These are phyloP conservation scores for Drosophila yakuba DNA, from an alignment of 1,140 invertebrate genomes.

Conservation along the genomic window DNA sequence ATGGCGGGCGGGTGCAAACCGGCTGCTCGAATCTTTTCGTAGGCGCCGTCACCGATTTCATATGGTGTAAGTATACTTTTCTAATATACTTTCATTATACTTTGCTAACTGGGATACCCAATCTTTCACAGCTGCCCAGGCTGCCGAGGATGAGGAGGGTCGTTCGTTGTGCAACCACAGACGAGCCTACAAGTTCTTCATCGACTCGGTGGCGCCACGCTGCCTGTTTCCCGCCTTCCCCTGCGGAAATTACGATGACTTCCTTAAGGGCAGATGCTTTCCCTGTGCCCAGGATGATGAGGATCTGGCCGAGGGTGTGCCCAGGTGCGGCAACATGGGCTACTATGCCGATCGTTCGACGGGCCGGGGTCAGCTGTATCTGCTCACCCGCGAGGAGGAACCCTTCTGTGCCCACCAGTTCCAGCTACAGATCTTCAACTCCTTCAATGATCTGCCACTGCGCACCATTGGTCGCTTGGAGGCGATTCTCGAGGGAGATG, in stretches of 20 bases:
- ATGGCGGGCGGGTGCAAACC: conserved; percentile 95
- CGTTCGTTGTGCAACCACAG: conserved; percentile 96
- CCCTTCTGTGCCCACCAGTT: conserved; percentile 97
- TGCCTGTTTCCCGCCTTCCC: conserved; percentile 95
- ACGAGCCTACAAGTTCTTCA: conserved; percentile 96
- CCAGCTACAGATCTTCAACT: conserved; percentile 91
- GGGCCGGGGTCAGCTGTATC: conserved; percentile 92
- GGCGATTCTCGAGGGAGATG: conserved; percentile 92
- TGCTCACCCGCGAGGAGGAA: conserved; percentile 95
- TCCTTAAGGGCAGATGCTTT: conserved; percentile 87
- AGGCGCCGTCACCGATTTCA: conserved; percentile 95
- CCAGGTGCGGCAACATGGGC: conserved; percentile 95
- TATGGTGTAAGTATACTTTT: conserved; percentile 90
- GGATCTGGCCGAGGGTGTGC: conserved; percentile 84
- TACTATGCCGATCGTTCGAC: conserved; percentile 94
- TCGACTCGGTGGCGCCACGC: conserved; percentile 94
- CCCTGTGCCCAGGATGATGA: conserved; percentile 85
- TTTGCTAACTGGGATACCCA: not conserved
- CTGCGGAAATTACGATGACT: conserved; percentile 94
- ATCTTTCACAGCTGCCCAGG: conserved; percentile 85
- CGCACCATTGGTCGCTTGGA: conserved; percentile 90
- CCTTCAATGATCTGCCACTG: conserved; percentile 89
- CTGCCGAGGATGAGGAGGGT: conserved; percentile 92
- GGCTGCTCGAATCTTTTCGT: conserved; percentile 94
- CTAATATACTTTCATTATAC: no score